Evolutionary conservation across 2,888 invertebrate species (phyloP).

Genomic region (Trisateles emortualis): DNA sequence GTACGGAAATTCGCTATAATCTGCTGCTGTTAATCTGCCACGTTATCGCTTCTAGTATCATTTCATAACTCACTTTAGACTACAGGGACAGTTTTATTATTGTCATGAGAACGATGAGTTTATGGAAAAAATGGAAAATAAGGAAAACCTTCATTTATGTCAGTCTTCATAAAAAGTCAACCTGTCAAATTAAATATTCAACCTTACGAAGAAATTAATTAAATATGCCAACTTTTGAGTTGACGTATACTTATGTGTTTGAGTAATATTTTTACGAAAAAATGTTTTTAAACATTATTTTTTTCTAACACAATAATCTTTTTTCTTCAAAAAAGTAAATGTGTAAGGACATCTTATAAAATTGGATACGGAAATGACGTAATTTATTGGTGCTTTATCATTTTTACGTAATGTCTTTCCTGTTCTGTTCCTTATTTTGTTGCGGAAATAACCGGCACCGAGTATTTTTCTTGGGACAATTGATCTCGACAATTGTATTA

Average conservation of each 20-base stretch:
- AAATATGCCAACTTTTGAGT: conserved; percentile 58
- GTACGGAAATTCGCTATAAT: conserved; percentile 46
- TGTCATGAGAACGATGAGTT: conserved; percentile 15
- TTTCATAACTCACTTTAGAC: conserved; percentile 47
- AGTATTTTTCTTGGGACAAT: conserved; percentile 37
- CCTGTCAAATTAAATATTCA: conserved; percentile 58
- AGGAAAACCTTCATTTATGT: conserved; percentile 14
- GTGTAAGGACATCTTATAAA: conserved; percentile 38
- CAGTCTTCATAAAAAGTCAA: conserved; percentile 29
- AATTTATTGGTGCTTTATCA: conserved; percentile 60
- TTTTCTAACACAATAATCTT: conserved; percentile 43
- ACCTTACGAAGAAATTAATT: conserved; percentile 55
- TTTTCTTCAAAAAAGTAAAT: conserved; percentile 17
- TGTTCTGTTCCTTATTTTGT: conserved; percentile 45
- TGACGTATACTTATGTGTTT: conserved; percentile 45
- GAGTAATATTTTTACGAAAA: conserved; percentile 54
- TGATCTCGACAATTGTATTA: conserved; percentile 43
- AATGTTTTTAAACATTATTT: conserved; percentile 55
- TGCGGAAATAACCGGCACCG: conserved; percentile 32
- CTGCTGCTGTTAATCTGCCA: conserved; percentile 51
- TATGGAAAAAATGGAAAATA: conserved; percentile 15
- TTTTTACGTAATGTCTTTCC: conserved; percentile 52
- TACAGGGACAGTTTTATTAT: conserved; percentile 40
- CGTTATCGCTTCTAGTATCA: conserved; percentile 53
- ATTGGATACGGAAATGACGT: conserved; percentile 47